Percentiles rank a stretch among this genome's conserved stretches.
phyloP scores from a whole-genome alignment of 2,113 vertebrate species.

The Camelus bactrianus region DNA sequence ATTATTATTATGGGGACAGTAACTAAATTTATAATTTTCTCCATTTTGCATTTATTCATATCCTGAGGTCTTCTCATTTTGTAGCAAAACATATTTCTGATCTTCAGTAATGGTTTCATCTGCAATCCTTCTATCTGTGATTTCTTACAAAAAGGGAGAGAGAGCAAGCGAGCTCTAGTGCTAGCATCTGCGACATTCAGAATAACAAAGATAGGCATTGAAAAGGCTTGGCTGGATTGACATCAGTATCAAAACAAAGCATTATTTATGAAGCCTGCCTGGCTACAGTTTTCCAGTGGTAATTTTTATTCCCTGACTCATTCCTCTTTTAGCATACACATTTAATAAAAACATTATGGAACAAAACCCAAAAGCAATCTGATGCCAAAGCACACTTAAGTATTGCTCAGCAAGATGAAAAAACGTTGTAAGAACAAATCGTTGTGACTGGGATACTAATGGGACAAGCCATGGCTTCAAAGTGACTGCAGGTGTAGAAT shows the following conservation, averaged over 20 bases:
- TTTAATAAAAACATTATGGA: slow-evolving; percentile 78
- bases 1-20: neutral
- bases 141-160: slow-evolving; percentile 48
- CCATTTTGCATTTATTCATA: slow-evolving; percentile 45
- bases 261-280: slow-evolving; percentile 65
- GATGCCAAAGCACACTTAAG: slow-evolving; percentile 36
- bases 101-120: slow-evolving; percentile 70
- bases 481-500: neutral
- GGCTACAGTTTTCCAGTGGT: slow-evolving; percentile 69
- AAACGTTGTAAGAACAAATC: slow-evolving; percentile 30
- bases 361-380: slow-evolving; percentile 49
- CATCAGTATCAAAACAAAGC: slow-evolving; percentile 58
- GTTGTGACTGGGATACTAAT: slow-evolving; percentile 46
- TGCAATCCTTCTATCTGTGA: neutral
- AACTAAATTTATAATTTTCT: slow-evolving; percentile 50
- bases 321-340: slow-evolving; percentile 42
- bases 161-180: neutral
- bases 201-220: slow-evolving; percentile 67
- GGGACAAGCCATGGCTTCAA: neutral
- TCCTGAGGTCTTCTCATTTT: slow-evolving; percentile 30
- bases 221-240: slow-evolving; percentile 65
- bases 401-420: slow-evolving; percentile 58
- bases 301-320: slow-evolving; percentile 68
- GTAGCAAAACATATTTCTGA: slow-evolving; percentile 45
- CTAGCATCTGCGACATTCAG: neutral